Conservation (phyloP, 2,888 invertebrate species). For the Mythimna impura region DNA sequence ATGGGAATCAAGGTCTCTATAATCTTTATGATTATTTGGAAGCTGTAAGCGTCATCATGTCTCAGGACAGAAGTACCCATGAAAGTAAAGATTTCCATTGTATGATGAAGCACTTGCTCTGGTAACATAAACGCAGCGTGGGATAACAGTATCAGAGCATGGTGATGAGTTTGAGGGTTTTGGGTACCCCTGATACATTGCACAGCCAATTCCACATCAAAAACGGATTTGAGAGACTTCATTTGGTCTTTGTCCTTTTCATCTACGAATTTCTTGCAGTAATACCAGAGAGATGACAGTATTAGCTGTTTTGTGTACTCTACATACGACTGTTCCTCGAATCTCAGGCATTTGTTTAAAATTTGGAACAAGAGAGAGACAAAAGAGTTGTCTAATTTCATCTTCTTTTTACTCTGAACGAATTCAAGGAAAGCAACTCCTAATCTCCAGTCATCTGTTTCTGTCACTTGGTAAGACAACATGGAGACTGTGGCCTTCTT, state of each 20-base stretch:
- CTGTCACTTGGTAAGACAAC: conserved; percentile 91
- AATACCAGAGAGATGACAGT: conserved; percentile 94
- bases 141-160: conserved; percentile 96
- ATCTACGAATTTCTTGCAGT: conserved; percentile 91
- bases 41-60: conserved; percentile 98
- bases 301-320: conserved; percentile 97
- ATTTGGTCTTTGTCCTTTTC: conserved; percentile 82
- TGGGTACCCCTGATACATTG: conserved; percentile 97
- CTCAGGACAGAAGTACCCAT: conserved; percentile 98
- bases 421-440: conserved; percentile 95
- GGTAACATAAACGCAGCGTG: conserved; percentile 95
- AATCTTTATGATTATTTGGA: conserved; percentile 97
- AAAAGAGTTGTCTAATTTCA: conserved; percentile 92
- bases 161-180: conserved; percentile 98
- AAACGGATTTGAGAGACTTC: conserved; percentile 86
- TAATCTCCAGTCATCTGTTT: conserved; percentile 93
- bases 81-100: conserved; percentile 99
- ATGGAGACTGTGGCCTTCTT: conserved; percentile 84
- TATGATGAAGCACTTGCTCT: conserved; percentile 96
- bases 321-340: conserved; percentile 95
- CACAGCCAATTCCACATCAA: conserved; percentile 94
- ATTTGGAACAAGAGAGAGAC: conserved; percentile 95
- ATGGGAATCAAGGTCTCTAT: conserved; percentile 97
- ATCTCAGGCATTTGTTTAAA: conserved; percentile 94
- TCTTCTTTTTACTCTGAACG: conserved; percentile 95